phyloP scores from a whole-genome alignment of 1,140 invertebrate species.

The Drosophila auraria region DNA sequence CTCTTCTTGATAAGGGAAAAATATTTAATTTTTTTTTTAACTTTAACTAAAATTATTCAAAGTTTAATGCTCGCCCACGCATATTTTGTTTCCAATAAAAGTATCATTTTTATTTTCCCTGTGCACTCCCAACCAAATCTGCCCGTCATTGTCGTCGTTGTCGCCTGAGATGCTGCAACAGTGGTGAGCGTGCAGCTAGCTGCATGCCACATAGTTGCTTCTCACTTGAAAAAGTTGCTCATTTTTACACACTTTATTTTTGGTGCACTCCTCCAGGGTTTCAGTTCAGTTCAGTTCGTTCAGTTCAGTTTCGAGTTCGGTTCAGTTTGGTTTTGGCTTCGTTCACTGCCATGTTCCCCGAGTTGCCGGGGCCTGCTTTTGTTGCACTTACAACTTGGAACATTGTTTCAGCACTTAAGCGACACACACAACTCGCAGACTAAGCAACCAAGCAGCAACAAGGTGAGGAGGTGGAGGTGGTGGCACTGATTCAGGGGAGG shows the following conservation, averaged over 20 bases:
- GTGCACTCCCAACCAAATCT: slow-evolving; percentile 46
- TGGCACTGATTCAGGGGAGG: slow-evolving; percentile 16
- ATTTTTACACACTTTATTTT: slow-evolving; percentile 83
- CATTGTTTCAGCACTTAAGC: slow-evolving; percentile 84
- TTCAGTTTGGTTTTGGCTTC: slow-evolving; percentile 38
- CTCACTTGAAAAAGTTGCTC: slow-evolving; percentile 82
- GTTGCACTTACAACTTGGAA: slow-evolving; percentile 82
- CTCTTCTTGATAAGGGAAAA: not conserved
- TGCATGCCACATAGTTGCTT: slow-evolving; percentile 74
- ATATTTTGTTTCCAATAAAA: no score
- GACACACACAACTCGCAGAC: slow-evolving; percentile 69
- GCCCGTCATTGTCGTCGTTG: slow-evolving; percentile 54
- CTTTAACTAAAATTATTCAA: not conserved
- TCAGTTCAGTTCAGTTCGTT: slow-evolving; percentile 31
- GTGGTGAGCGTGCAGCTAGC: slow-evolving; percentile 36
- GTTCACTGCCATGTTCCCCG: slow-evolving; percentile 45
- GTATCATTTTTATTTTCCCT: not conserved
- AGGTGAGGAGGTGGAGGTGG: slow-evolving; percentile 36
- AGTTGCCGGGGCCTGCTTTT: slow-evolving; percentile 44
- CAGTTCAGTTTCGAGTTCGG: slow-evolving; percentile 17
- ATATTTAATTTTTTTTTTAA: not conserved
- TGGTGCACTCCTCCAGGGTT: slow-evolving; percentile 59
- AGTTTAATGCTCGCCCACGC: not conserved
- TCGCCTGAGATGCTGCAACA: slow-evolving; percentile 35
- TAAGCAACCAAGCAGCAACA: slow-evolving; percentile 34